Evolutionary conservation across 2,113 vertebrate species (phyloP), one percentile per base, ranked within the genome.

Genomic region (Pimephales promelas): DNA sequence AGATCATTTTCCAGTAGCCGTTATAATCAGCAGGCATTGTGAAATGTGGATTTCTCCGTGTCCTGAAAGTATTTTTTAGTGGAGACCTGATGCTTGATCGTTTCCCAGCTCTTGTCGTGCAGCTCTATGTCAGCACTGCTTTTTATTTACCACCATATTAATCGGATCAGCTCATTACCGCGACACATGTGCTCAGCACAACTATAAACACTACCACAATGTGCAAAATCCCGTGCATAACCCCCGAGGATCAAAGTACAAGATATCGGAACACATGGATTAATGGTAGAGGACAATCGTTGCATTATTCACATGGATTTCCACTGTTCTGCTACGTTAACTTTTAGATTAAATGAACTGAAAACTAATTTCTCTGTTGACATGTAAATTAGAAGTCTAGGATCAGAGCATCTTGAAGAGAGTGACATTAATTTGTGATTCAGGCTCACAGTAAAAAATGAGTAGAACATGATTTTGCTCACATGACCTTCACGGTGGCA

Each of bases 1-100:
- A 94, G 88, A 96, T 92, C 97, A 99, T 98, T 94, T 97, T 98
- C 97, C 97, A 99, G 26, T 14, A 34, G 3, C 78, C 59, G 24
- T 8, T 79, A 47, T 66, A 49, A 79, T 79, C 59, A 20, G 31
- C 52, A 77, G 77, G 59, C 59, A 47, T 79, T 64, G 7, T 79
- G 76, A 79, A 34, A 20, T 26, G 34, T 3, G 10, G 7, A 13
- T 40, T 43, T 14, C 1, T 45, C 26, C 8, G 4, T 34, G 49
- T n/a, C 20, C 40, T 61, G 20, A 57, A 56, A 76, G 61, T 28
- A 26, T 56, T 36, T 36, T 36, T 11, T 57, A 56, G 18, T 7
- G 45, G 13, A 79, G 54, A 18, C 1, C 75, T 43, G 16, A 22
- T 28, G n/a, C 18, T n/a, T 43, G 71, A 20, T 45, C 10, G 24